phyloP scores from a whole-genome alignment of 2,888 invertebrate species.

The Sabatieria punctata region DNA sequence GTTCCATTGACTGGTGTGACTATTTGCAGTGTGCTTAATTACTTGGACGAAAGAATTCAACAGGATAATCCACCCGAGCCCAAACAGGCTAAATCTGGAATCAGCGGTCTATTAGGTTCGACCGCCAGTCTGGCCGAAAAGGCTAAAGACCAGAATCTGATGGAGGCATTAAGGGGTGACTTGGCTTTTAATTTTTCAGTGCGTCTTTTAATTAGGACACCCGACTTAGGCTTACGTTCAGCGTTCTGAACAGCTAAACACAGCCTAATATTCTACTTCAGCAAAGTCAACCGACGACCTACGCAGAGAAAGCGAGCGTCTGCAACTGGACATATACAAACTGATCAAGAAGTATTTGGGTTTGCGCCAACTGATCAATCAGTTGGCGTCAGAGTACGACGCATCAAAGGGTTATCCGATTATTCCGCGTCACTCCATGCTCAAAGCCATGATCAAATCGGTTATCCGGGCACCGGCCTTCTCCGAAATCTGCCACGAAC shows the following conservation, averaged over 20 bases:
- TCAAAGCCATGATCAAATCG: slow-evolving; percentile 92
- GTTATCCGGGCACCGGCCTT: slow-evolving; percentile 88
- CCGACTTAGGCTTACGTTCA: no score
- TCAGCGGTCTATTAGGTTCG: slow-evolving; percentile 22
- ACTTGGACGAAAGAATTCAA: slow-evolving; percentile 20
- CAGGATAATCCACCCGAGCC: slow-evolving; percentile 11
- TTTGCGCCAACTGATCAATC: slow-evolving; percentile 65
- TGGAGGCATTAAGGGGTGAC: slow-evolving; percentile 20
- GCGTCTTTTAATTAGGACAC: no score
- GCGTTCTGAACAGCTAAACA: no score
- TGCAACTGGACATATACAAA: slow-evolving; percentile 79
- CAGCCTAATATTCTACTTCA: slow-evolving; percentile 33
- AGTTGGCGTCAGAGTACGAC: slow-evolving; percentile 72
- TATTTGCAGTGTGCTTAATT: slow-evolving; percentile 17
- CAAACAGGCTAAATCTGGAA: slow-evolving; percentile 20
- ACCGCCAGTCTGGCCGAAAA: slow-evolving; percentile 21
- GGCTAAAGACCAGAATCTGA: slow-evolving; percentile 20
- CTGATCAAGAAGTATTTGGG: slow-evolving; percentile 78
- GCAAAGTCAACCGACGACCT: slow-evolving; percentile 83
- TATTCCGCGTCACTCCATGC: slow-evolving; percentile 78
- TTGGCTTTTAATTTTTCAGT: slow-evolving; percentile 3
- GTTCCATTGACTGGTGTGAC: background rate
- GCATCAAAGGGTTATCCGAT: slow-evolving; percentile 82
- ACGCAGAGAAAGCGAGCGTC: slow-evolving; percentile 75
- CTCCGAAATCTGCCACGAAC: slow-evolving; percentile 87